Base-by-base conservation (phyloP, 2,113 vertebrate genomes). In the Cephalopholis sonnerati region DNA sequence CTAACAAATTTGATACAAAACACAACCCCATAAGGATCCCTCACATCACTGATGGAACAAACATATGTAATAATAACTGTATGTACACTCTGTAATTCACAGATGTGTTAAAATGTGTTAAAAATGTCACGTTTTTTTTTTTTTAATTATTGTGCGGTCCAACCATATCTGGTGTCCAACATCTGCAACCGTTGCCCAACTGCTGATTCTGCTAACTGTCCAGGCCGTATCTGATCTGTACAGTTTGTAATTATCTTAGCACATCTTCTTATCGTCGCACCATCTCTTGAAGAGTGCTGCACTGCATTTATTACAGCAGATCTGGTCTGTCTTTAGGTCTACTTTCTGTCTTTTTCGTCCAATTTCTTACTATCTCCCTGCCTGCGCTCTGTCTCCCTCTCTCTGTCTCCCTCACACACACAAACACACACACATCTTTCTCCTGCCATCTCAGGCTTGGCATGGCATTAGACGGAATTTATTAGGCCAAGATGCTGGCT, bases 401-500 rank as follows among this genome's bases (percentile, higher is more conserved):
- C 51, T 7, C 50, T 2, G 58, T n/a, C 53, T n/a, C 58, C 9
- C 41, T 13, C 57, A 36, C 32, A 36, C 32, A 36, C 41, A 44
- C 11, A 44, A 8, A 44, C n/a, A 8, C 66, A 27, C 74, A 29
- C 65, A 22, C 62, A 84, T 86, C 81, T 77, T 87, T 89, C 80
- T 89, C 57, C 79, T 92, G 83, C 84, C 81, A 87, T 89, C 69
- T 82, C 83, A 81, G 66, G 71, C 82, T 86, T 69, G 89, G 70
- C 81, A 50, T 81, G 66, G 91, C 71, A 90, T 93, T 93, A 91
- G 85, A 84, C 70, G 83, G 85, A 91, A 94, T 94, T 94, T 95
- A 95, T 95, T 89, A 91, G 86, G 82, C 89, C 86, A 79, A 89
- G 91, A 94, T 92, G 91, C 85, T 77, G 84, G 88, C 90, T 93